A percentile compares a stretch with the other conserved stretches of the same genome.
phyloP scores from a whole-genome alignment of 2,888 invertebrate species.

The Sesia bembeciformis region DNA sequence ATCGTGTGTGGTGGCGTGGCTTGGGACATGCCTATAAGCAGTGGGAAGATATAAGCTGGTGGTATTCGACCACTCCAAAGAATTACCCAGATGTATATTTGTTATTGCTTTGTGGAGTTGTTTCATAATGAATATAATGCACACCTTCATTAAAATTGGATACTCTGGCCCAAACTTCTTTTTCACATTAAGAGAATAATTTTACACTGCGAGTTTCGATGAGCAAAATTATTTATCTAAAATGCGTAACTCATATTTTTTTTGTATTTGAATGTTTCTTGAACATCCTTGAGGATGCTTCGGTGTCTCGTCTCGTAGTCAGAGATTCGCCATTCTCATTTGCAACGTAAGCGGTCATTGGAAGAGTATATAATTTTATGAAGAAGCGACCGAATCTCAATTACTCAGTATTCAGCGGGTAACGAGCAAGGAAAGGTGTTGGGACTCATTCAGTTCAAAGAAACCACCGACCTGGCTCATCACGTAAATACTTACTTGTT shows the following conservation, averaged over 20 bases:
- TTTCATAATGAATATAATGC: no score
- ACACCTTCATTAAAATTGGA: no score
- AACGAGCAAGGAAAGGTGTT: constrained; percentile 38
- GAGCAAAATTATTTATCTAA: no score
- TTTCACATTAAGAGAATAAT: no score
- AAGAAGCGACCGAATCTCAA: constrained; percentile 40
- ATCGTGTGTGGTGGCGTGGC: no score
- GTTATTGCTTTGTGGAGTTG: no score
- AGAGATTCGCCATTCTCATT: constrained; percentile 9
- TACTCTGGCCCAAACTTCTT: no score
- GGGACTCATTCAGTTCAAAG: constrained; percentile 15
- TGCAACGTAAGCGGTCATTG: constrained; percentile 23
- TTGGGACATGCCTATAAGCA: no score
- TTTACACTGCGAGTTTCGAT: no score
- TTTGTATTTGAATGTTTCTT: background rate
- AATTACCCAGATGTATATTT: no score
- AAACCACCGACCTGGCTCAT: background rate
- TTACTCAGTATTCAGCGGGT: constrained; percentile 46
- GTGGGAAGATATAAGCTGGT: no score
- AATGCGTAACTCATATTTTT: background rate
- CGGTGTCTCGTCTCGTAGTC: background rate
- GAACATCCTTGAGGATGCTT: background rate
- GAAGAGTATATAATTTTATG: constrained; percentile 31
- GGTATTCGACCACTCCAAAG: no score
- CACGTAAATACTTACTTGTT: background rate